Percentiles rank a stretch among this genome's conserved stretches.
These are phyloP conservation scores for Myotis vivesi DNA, from an alignment of 2,797 vertebrate species.

Conservation along the genomic window DNA sequence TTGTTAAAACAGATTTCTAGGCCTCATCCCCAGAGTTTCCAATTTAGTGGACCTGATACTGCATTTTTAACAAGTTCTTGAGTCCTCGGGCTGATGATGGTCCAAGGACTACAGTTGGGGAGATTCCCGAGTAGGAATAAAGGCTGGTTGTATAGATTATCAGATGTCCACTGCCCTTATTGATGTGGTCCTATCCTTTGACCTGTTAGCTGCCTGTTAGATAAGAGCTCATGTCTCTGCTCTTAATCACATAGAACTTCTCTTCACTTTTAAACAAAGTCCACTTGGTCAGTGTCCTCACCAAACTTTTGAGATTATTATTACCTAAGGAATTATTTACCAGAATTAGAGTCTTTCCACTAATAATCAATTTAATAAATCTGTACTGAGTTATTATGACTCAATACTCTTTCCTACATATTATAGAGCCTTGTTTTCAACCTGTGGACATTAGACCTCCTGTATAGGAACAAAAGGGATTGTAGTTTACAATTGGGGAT, in stretches of 20 bases:
- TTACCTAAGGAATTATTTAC: background rate
- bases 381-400: background rate
- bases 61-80: background rate
- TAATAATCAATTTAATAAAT: background rate
- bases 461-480: background rate
- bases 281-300: background rate
- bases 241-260: background rate
- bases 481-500: background rate
- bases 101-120: background rate
- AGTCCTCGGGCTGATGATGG: background rate
- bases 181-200: background rate
- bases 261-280: background rate
- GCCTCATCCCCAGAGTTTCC: background rate
- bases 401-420: background rate
- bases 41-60: background rate
- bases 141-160: background rate
- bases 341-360: background rate
- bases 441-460: background rate
- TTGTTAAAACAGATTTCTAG: background rate
- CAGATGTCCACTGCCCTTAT: background rate
- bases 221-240: background rate
- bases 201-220: background rate
- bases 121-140: background rate
- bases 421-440: background rate
- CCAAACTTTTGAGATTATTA: background rate